Conservation (phyloP, 2,797 vertebrate genomes). For the Semotilus atromaculatus region DNA sequence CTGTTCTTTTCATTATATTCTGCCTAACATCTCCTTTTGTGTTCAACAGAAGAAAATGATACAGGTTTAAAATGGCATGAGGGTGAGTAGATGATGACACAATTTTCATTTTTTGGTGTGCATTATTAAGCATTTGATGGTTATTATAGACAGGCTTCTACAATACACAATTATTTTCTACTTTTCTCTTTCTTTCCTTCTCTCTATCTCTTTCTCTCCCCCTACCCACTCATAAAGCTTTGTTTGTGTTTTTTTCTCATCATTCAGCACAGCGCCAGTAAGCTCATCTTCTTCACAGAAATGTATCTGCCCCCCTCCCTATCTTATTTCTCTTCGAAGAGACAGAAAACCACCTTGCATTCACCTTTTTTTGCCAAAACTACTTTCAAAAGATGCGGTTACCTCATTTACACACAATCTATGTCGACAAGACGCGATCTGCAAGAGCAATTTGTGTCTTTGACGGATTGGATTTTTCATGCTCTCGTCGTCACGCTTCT, state of each 20-base stretch:
- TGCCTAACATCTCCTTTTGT: conserved; percentile 5
- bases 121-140: conserved; percentile 17
- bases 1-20: background rate
- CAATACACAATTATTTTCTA: conserved; percentile 42
- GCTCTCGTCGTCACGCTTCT: conserved; percentile 26
- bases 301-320: conserved; percentile 8
- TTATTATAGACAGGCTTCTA: conserved; percentile 32
- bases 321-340: conserved; percentile 27
- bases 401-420: conserved; percentile 32
- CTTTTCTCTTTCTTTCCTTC: conserved; percentile 13
- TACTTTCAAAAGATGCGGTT: background rate
- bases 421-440: conserved; percentile 14
- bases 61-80: background rate
- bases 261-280: conserved; percentile 36
- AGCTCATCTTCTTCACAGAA: conserved; percentile 44
- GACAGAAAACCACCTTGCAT: conserved; percentile 1
- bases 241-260: conserved; percentile 53
- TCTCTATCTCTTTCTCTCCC: background rate
- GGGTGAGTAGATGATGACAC: conserved; percentile 12
- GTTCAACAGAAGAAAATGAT: background rate
- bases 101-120: background rate
- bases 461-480: conserved; percentile 14
- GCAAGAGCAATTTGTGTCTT: conserved; percentile 8
- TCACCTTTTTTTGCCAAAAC: conserved; percentile 1
- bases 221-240: conserved; percentile 46